These are phyloP conservation scores for Elanus axillaris DNA, from an alignment of 2,113 vertebrate species.

Conservation along the genomic window DNA sequence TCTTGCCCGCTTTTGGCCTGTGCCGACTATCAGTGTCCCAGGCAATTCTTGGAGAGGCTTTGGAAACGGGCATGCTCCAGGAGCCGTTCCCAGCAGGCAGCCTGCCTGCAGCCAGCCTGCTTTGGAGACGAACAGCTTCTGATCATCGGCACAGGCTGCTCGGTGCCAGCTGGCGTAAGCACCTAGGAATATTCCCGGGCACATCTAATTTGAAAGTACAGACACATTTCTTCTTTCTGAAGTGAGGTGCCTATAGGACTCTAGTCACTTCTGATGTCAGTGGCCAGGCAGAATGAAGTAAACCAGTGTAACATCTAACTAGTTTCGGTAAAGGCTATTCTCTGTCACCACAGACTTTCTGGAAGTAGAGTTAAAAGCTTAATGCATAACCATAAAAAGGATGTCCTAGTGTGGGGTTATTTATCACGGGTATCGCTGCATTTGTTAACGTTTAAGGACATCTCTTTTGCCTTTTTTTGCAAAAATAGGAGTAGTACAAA, in stretches of 20 bases:
- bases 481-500: not conserved
- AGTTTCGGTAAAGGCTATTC: not conserved
- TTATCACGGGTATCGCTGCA: not conserved
- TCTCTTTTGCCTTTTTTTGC: not conserved
- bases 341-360: not conserved
- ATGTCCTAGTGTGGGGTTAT: not conserved
- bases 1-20: not conserved
- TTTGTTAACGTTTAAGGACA: not conserved
- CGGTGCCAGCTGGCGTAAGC: conserved; percentile 45
- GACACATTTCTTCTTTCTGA: conserved; percentile 11
- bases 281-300: not conserved
- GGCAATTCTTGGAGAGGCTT: conserved; percentile 28
- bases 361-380: not conserved
- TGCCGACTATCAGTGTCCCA: not conserved
- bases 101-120: conserved; percentile 47
- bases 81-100: conserved; percentile 45
- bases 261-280: conserved; percentile 26
- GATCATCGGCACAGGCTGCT: conserved; percentile 1
- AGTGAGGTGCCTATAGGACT: conserved; percentile 34
- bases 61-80: conserved; percentile 30
- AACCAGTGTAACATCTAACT: not conserved
- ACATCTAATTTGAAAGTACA: conserved; percentile 9
- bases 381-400: not conserved
- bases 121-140: conserved; percentile 45
- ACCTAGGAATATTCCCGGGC: conserved; percentile 2